These are phyloP conservation scores for Embidobia sp. DNA, from an alignment of 2,888 invertebrate genomes.

Conservation along the genomic window DNA sequence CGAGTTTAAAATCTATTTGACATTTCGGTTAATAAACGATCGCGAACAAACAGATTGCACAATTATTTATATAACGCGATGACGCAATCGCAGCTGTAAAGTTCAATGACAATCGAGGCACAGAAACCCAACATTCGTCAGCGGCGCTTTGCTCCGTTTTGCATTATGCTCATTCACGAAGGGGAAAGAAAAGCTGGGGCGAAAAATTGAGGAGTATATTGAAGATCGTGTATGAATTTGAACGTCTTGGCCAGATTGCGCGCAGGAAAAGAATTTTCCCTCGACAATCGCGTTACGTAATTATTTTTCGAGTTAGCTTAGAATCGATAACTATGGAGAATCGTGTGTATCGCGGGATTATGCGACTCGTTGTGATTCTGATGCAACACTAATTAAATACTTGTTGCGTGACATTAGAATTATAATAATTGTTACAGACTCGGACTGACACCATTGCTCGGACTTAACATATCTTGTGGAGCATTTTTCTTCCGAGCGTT, in stretches of 20 bases:
- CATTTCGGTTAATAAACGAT: conserved; percentile 14
- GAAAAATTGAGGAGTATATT: too few species aligned
- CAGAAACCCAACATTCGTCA: too few species aligned
- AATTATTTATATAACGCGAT: conserved; percentile 38
- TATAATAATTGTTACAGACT: conserved; percentile 49
- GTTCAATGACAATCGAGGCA: conserved; percentile 27
- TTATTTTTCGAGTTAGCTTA: conserved; percentile 42
- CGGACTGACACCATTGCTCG: conserved; percentile 29
- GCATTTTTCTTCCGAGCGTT: conserved; percentile 14
- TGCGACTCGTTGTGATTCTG: conserved; percentile 39
- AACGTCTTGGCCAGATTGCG: conserved; percentile 10
- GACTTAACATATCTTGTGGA: conserved; percentile 13
- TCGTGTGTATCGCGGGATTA: conserved; percentile 17
- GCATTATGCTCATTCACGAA: too few species aligned
- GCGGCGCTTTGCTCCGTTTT: too few species aligned
- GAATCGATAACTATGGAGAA: conserved; percentile 48
- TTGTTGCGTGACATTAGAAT: conserved; percentile 57
- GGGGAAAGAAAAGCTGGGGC: too few species aligned
- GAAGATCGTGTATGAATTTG: too few species aligned
- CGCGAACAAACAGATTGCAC: conserved; percentile 25
- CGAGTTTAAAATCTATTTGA: not conserved
- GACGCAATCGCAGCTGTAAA: conserved; percentile 8
- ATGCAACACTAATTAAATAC: conserved; percentile 61
- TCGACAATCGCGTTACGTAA: conserved; percentile 37
- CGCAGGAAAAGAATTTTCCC: conserved; percentile 23